Conservation (phyloP, 1,140 invertebrate genomes). For the Caenorhabditis tropicalis region DNA sequence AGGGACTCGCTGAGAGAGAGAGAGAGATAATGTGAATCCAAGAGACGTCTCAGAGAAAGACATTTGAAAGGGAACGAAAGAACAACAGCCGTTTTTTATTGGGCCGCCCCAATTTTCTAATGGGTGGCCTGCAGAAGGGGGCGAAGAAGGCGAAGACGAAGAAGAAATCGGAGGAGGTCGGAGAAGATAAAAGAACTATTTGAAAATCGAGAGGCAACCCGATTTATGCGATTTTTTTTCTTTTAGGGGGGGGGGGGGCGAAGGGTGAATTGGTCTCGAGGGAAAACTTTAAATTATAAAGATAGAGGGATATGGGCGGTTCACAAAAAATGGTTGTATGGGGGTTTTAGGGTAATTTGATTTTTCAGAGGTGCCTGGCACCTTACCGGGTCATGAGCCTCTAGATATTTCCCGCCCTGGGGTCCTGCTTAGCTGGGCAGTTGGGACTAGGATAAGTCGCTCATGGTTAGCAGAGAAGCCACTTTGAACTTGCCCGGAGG, state of each 20-base stretch:
- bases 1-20: not conserved
- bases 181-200: conserved; percentile 27
- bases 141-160: not conserved
- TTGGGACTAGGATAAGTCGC: no score
- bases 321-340: not conserved
- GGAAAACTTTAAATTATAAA: not conserved
- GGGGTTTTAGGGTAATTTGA: no score
- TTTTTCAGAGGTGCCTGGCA: no score
- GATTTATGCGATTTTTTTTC: not conserved
- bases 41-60: not conserved
- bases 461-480: no score
- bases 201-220: not conserved
- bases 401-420: no score
- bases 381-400: no score
- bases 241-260: not conserved
- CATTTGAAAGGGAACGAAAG: not conserved
- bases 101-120: conserved; percentile 36
- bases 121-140: not conserved
- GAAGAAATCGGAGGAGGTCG: not conserved
- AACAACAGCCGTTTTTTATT: conserved; percentile 42
- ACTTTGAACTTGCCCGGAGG: no score
- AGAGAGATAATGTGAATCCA: not conserved
- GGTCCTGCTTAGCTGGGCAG: no score
- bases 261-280: not conserved
- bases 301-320: not conserved